Evolutionary conservation across 2,888 invertebrate genomes (phyloP).

Genomic region (Pilophorus perplexus): DNA sequence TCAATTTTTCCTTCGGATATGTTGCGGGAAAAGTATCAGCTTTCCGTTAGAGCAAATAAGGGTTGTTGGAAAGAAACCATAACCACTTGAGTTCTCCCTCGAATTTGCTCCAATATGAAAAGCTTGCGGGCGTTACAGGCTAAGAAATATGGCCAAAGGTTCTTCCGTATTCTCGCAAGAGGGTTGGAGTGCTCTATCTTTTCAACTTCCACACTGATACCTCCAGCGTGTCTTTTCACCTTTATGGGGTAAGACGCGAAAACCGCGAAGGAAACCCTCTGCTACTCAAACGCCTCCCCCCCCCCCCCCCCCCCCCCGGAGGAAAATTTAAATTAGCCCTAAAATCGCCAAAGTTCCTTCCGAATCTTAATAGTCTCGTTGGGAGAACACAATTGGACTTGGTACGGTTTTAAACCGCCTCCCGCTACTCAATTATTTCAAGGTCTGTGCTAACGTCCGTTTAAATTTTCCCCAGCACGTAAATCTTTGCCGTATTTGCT

Average conservation of each 20-base stretch:
- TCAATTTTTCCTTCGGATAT: too few species aligned
- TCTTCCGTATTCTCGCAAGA: not conserved
- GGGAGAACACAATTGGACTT: not conserved
- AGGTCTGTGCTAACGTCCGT: conserved; percentile 16
- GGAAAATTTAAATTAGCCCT: conserved; percentile 20
- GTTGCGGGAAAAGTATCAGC: too few species aligned
- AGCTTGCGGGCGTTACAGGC: too few species aligned
- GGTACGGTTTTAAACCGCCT: not conserved
- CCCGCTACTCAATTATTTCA: conserved; percentile 30
- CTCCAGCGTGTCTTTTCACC: conserved; percentile 26
- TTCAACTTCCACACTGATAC: conserved; percentile 17
- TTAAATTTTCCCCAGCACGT: conserved; percentile 19
- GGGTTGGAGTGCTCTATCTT: conserved; percentile 27
- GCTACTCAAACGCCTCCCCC: too few species aligned
- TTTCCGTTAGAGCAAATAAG: too few species aligned
- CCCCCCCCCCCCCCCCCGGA: not conserved
- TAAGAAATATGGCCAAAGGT: conserved; percentile 26
- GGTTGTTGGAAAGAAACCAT: too few species aligned
- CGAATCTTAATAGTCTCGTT: conserved; percentile 17
- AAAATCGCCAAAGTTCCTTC: not conserved
- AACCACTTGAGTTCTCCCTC: too few species aligned
- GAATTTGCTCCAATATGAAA: conserved; percentile 12
- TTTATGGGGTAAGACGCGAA: conserved; percentile 11
- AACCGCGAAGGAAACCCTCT: not conserved
- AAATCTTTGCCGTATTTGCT: conserved; percentile 24